phyloP scores from a whole-genome alignment of 2,888 invertebrate species.

The Drosophila diplacantha region DNA sequence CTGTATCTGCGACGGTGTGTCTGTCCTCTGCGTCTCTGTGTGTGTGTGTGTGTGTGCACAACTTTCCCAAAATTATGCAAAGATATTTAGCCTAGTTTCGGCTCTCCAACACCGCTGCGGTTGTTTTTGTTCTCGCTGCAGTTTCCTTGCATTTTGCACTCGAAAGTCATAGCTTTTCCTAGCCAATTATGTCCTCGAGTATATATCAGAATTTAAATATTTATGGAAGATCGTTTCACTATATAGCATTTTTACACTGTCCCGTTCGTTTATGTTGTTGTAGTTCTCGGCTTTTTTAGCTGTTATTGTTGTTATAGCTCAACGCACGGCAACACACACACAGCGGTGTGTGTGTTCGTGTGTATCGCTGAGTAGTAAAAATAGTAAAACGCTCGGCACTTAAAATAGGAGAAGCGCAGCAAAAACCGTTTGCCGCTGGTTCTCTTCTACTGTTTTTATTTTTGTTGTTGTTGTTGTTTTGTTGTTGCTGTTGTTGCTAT shows the following conservation, averaged over 20 bases:
- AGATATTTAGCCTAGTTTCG: conserved; percentile 64
- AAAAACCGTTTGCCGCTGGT: conserved; percentile 46
- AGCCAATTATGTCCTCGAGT: conserved; percentile 10
- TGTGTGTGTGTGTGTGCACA: conserved; percentile 23
- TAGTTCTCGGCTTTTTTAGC: conserved; percentile 11
- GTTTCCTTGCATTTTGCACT: conserved; percentile 26
- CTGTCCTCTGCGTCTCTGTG: not conserved
- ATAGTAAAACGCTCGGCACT: conserved; percentile 63
- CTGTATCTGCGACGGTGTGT: conserved; percentile 5
- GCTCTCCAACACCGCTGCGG: conserved; percentile 21
- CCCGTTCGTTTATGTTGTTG: conserved; percentile 8
- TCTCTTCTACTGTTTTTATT: conserved; percentile 35
- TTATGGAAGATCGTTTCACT: conserved; percentile 42
- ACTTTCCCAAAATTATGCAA: conserved; percentile 61
- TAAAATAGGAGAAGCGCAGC: conserved; percentile 55
- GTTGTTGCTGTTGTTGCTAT: conserved; percentile 16
- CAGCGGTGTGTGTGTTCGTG: conserved; percentile 14
- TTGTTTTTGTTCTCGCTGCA: conserved; percentile 26
- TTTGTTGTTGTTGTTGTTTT: conserved; percentile 25
- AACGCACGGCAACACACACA: conserved; percentile 15
- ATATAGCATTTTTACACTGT: conserved; percentile 25
- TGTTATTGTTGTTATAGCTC: conserved; percentile 12
- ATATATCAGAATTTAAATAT: conserved; percentile 23
- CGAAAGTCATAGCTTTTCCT: conserved; percentile 3
- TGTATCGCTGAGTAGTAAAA: conserved; percentile 52